Conservation (phyloP, 2,797 vertebrate species). For the Okamejei kenojei region DNA sequence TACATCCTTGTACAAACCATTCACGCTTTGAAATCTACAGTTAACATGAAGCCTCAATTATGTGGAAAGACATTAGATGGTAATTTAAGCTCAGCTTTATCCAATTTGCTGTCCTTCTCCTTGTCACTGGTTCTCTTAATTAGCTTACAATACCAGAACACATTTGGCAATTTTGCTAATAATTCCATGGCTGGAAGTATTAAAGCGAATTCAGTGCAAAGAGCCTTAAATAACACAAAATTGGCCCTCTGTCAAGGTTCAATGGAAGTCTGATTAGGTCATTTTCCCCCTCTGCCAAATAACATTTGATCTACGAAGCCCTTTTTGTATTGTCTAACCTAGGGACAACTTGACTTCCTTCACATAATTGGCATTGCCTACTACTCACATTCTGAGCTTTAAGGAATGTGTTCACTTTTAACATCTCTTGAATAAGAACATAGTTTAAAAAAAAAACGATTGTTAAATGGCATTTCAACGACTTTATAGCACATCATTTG, state of each 20-base stretch:
- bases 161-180: neutral
- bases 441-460: constrained; percentile 50
- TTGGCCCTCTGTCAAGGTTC: constrained; percentile 26
- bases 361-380: constrained; percentile 58
- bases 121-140: neutral
- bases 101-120: neutral
- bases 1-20: neutral
- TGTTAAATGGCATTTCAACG: constrained; percentile 53
- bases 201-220: neutral
- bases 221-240: neutral
- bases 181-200: neutral
- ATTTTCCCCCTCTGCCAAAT: constrained; percentile 55
- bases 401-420: constrained; percentile 56
- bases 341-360: constrained; percentile 72
- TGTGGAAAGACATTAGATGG: neutral
- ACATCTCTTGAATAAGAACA: constrained; percentile 60
- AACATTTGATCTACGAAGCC: constrained; percentile 50
- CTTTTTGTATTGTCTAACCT: constrained; percentile 53
- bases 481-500: constrained; percentile 56
- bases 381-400: constrained; percentile 67
- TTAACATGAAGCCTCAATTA: neutral
- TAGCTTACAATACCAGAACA: neutral
- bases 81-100: neutral
- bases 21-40: neutral
- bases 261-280: constrained; percentile 54